Percentiles rank a stretch among this genome's conserved stretches.
These are phyloP conservation scores for Drosophila paulistorum DNA, from an alignment of 1,140 invertebrate genomes.

Conservation along the genomic window DNA sequence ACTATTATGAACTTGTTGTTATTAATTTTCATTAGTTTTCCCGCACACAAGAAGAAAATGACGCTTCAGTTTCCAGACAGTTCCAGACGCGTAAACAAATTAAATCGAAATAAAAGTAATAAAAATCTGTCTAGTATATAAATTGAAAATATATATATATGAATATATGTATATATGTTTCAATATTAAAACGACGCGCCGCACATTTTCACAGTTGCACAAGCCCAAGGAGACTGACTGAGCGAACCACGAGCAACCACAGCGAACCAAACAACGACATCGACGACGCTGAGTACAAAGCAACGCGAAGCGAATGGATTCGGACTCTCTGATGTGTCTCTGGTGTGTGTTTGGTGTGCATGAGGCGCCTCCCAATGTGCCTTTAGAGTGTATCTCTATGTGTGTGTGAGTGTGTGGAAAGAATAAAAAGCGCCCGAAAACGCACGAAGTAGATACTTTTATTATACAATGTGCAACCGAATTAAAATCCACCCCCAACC, in stretches of 20 bases:
- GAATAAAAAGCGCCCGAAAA: constrained; percentile 50
- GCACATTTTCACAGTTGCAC: constrained; percentile 81
- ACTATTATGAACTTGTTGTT: constrained; percentile 40
- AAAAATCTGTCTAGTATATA: constrained; percentile 25
- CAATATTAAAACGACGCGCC: constrained; percentile 55
- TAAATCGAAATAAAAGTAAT: constrained; percentile 49
- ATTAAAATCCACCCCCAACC: constrained; percentile 46
- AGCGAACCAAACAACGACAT: constrained; percentile 19
- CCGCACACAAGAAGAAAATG: constrained; percentile 17
- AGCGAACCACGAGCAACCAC: constrained; percentile 42
- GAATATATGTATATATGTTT: constrained; percentile 45
- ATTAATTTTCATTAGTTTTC: constrained; percentile 38
- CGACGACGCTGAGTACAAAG: constrained; percentile 48
- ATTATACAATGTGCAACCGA: constrained; percentile 75
- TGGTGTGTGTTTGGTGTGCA: constrained; percentile 30
- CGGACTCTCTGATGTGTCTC: constrained; percentile 10
- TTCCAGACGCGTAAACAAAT: constrained; percentile 50
- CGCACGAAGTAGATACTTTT: constrained; percentile 45
- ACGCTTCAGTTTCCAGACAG: constrained; percentile 16
- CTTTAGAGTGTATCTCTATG: constrained; percentile 28
- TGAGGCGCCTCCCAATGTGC: constrained; percentile 49
- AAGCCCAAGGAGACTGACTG: constrained; percentile 80
- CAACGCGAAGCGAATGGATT: constrained; percentile 36
- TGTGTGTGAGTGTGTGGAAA: constrained; percentile 28
- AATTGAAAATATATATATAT: constrained; percentile 20